Base-by-base conservation (phyloP, 1,140 invertebrate species). In the Drosophila bipectinata region DNA sequence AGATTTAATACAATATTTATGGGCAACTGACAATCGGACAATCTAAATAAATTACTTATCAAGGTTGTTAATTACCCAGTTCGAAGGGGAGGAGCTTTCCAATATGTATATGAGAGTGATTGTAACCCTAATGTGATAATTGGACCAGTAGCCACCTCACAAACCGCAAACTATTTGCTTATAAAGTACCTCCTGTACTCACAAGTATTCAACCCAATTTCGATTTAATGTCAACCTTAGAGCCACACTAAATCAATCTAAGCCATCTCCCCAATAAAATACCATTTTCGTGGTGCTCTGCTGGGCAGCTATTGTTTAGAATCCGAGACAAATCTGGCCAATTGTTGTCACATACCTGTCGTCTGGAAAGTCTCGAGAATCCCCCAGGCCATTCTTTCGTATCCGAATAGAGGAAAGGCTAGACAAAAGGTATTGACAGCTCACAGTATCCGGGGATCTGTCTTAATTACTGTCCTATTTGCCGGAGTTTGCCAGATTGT, bases 401-500 rank as follows among this genome's bases (percentile, higher is more conserved):
- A 21, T 21, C 32, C 44, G 34, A 56, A 69, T 56, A 24, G 62
- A 30, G 45, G 30, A 10, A 48, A 15, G 51, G 41, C 62, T 68
- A 69, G 66, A 69, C 63, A 47, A 69, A 69, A 39, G 63, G 51
- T 57, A 48, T 30, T 69, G 66, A 69, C 66, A 69, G 66, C 62
- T 56, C 66, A 24, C 15, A 39, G 24, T 18, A 47, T 37, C 30
- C 14, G 21, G 47, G 66, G 62, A 47, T 55, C 66, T 69, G 66
- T 69, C 66, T 47, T 73, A 73, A 73, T 74, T 64, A 74, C 59
- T 74, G 58, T 73, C 59, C 59, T 32, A 56, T 64, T 74, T 74
- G 72, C 66, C 53, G 60, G 14, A 41, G 18, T 44, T 44, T 44
- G 47, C 47, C 59, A 53, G 59, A 32, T 56, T 74, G 72, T 74